Percentiles rank a stretch among this genome's conserved stretches.
Conservation (phyloP, 2,797 vertebrate genomes). For the Anas bahamensis region DNA sequence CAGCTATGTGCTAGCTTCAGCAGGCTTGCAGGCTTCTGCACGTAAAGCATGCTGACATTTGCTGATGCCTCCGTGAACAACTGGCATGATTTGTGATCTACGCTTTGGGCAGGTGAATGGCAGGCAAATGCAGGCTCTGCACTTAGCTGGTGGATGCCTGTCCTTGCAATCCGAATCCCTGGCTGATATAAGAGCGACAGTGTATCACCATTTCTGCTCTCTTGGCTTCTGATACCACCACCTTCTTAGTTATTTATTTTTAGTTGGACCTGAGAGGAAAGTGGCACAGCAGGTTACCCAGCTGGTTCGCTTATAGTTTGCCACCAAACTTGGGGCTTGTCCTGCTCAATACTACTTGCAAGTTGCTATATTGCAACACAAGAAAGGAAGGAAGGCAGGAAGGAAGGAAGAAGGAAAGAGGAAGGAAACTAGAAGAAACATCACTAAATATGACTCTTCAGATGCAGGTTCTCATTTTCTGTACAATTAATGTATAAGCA, state of each 20-base stretch:
- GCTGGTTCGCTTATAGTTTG: neutral
- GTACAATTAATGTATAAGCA: neutral
- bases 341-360: neutral
- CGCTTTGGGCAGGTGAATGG: slow-evolving; percentile 34
- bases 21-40: neutral
- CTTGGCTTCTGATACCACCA: neutral
- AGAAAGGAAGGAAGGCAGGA: neutral
- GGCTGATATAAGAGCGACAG: neutral
- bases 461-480: neutral
- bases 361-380: neutral
- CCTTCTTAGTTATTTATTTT: slow-evolving; percentile 37
- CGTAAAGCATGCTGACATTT: slow-evolving; percentile 58
- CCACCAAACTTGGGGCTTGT: neutral
- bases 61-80: slow-evolving; percentile 51
- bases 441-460: neutral
- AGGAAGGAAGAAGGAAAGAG: neutral
- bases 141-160: neutral
- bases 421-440: neutral
- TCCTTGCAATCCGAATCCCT: neutral
- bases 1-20: slow-evolving; percentile 63
- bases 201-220: neutral
- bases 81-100: slow-evolving; percentile 59
- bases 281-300: neutral
- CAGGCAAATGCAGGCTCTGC: neutral
- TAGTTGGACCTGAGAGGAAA: neutral